Conservation (phyloP, 2,888 invertebrate species). For the Xanthostigma xanthostigma region DNA sequence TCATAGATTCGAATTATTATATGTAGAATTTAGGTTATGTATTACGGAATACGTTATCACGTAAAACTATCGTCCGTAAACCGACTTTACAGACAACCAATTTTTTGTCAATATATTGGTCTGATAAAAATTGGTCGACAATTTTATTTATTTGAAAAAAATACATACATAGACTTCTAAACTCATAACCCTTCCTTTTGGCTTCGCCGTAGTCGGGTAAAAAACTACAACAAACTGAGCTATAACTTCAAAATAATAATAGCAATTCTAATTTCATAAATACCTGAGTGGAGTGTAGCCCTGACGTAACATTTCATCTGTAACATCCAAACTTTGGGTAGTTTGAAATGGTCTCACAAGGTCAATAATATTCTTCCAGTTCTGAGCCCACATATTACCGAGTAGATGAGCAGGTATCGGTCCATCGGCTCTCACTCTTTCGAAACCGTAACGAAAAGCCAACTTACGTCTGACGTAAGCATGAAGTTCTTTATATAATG, state of each 20-base stretch:
- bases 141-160: too few species aligned
- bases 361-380: slow-evolving; percentile 62
- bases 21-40: too few species aligned
- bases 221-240: neutral
- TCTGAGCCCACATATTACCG: slow-evolving; percentile 77
- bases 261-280: slow-evolving; percentile 2
- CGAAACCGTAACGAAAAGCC: slow-evolving; percentile 43
- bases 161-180: too few species aligned
- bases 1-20: too few species aligned
- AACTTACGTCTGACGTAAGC: slow-evolving; percentile 63
- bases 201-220: too few species aligned
- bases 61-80: too few species aligned
- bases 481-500: slow-evolving; percentile 69
- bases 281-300: slow-evolving; percentile 59
- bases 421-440: slow-evolving; percentile 44
- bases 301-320: slow-evolving; percentile 58
- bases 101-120: too few species aligned
- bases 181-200: too few species aligned
- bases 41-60: too few species aligned
- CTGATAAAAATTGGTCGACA: too few species aligned
- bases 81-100: too few species aligned
- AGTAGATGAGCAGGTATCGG: slow-evolving; percentile 75
- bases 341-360: slow-evolving; percentile 62
- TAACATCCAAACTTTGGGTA: slow-evolving; percentile 55
- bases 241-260: neutral